These are phyloP conservation scores for Ophion obscuratus DNA, from an alignment of 2,888 invertebrate species.

Conservation along the genomic window DNA sequence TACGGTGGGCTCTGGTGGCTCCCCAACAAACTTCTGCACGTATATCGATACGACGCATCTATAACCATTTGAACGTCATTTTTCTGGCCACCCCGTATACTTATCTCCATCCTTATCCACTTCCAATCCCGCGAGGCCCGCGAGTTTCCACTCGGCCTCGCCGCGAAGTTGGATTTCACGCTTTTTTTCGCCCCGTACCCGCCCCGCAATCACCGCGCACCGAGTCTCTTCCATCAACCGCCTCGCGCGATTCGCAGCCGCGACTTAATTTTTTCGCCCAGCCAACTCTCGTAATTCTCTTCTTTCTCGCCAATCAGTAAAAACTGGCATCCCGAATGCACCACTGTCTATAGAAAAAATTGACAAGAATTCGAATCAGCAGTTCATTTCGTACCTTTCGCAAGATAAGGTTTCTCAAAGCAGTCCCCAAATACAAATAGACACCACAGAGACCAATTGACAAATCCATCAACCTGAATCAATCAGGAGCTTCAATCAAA, in stretches of 20 bases:
- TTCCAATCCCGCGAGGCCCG: not conserved
- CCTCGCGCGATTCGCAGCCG: not conserved
- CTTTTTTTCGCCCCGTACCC: constrained; percentile 34
- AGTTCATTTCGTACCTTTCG: not conserved
- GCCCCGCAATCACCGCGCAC: constrained; percentile 3
- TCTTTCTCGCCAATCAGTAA: not conserved
- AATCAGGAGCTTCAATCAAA: not conserved
- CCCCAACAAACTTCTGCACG: too few species aligned
- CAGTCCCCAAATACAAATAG: not conserved
- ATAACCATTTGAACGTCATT: not conserved
- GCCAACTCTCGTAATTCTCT: not conserved
- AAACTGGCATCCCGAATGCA: not conserved
- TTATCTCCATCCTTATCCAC: constrained; percentile 31
- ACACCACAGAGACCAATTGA: not conserved
- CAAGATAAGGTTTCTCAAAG: not conserved
- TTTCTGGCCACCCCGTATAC: not conserved
- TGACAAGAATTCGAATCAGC: not conserved
- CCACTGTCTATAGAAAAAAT: not conserved
- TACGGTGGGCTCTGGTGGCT: too few species aligned
- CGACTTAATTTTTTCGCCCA: not conserved
- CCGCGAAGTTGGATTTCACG: constrained; percentile 34
- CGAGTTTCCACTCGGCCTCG: constrained; percentile 54
- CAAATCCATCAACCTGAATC: not conserved
- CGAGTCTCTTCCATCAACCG: not conserved
- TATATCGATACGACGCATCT: not conserved